Evolutionary conservation across 2,797 vertebrate species (phyloP), one percentile per base, ranked within the genome.

Genomic region (Phoebastria nigripes): DNA sequence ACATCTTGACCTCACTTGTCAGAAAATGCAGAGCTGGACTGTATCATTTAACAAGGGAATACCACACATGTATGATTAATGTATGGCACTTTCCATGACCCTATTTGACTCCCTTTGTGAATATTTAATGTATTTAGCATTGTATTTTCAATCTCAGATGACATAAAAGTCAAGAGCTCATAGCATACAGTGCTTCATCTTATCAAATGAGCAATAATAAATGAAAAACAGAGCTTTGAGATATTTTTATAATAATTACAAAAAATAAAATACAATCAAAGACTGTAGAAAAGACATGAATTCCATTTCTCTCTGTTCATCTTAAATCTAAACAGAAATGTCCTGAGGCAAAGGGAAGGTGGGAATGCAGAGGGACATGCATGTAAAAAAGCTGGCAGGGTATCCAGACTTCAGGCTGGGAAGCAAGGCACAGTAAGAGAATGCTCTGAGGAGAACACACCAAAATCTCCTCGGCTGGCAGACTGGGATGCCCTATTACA

Each of bases 1-100:
- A 47, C 94, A 96, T 95, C 82, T 96, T 97, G 97, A 95, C 91
- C 91, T 96, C 94, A 95, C 97, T 96, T 96, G 87, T 94, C 51
- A 92, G 90, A 94, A 96, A 94, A 94, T 63, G 62, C 47, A 58
- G 46, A 93, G 72, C 86, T 90, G 74, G 95, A 90, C 46, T 91
- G 12, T 95, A 73, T 80, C 39, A 86, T 92, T 95, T 94, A 94
- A 86, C 96, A 96, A 90, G 94, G 95, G 94, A 96, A 97, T 94
- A 89, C 79, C 49, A 83, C 78, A 93, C 16, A 72, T 92, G 59
- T 96, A 95, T 96, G 94, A 97, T 96, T 97, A 96, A 97, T 97
- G 86, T 84, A 81, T 73, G 70, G 77, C 82, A 97, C 94, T 97
- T 91, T 90, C 39, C 8, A 35, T 94, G 80, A 97, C 94, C 94